phyloP scores from a whole-genome alignment of 2,797 vertebrate genomes.

The Pyrocephalus nanus region DNA sequence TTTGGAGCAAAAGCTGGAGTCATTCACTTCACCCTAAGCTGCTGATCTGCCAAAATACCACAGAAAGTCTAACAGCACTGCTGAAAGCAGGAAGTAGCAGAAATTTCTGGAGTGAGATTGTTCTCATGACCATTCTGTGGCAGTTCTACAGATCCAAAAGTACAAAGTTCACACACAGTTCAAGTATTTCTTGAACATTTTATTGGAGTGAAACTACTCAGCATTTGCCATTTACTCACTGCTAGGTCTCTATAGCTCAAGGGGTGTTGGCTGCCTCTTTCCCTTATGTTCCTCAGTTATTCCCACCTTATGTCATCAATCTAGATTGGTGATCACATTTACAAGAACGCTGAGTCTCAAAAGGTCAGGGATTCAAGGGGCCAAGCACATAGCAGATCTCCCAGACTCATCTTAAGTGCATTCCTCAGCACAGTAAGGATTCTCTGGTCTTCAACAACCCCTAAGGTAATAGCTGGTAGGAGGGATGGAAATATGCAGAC shows the following conservation, averaged over 20 bases:
- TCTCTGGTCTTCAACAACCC: background rate
- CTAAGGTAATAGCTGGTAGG: background rate
- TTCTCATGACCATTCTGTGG: background rate
- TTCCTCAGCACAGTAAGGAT: background rate
- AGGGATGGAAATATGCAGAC: background rate
- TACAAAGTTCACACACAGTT: background rate
- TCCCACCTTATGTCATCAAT: background rate
- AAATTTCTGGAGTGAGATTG: background rate
- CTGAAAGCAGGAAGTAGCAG: constrained; percentile 7
- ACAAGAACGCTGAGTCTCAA: background rate
- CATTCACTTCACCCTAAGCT: background rate
- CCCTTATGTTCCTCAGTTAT: background rate
- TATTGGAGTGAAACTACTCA: background rate
- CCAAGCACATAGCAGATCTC: background rate
- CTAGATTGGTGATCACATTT: background rate
- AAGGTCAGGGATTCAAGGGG: background rate
- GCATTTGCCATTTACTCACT: background rate
- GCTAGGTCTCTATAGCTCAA: background rate
- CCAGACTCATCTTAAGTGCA: background rate
- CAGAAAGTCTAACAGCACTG: background rate
- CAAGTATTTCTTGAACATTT: background rate
- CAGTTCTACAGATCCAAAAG: background rate
- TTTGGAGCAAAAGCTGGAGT: background rate
- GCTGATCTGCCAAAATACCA: background rate
- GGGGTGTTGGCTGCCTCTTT: background rate